These are phyloP conservation scores for Oncorhynchus keta DNA, from an alignment of 2,113 vertebrate species.

Conservation along the genomic window DNA sequence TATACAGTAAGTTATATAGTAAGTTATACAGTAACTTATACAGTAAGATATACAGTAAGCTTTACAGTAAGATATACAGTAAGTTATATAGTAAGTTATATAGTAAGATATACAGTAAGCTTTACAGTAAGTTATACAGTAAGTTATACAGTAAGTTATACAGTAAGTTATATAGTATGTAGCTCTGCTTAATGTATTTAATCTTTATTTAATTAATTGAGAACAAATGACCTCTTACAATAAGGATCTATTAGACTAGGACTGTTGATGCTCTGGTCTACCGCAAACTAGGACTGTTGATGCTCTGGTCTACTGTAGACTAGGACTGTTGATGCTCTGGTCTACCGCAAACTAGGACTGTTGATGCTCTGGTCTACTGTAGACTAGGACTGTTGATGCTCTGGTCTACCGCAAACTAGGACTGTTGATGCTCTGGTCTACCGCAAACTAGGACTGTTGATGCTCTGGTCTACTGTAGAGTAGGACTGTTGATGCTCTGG, in stretches of 20 bases:
- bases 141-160: background rate
- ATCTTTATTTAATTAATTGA: background rate
- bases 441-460: conserved; percentile 3
- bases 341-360: no score
- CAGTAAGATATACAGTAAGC: background rate
- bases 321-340: no score
- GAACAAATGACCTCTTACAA: no score
- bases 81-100: no score
- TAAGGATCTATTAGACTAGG: no score
- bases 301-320: no score
- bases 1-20: background rate
- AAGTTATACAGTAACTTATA: no score
- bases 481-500: background rate
- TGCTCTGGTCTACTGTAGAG: background rate
- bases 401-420: no score
- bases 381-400: no score
- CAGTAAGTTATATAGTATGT: background rate
- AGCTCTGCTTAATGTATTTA: conserved; percentile 30
- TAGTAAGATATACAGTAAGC: background rate
- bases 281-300: no score
- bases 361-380: no score
- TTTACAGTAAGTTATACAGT: background rate
- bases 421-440: conserved; percentile 14
- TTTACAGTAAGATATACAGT: background rate
- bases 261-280: no score